Evolutionary conservation across 2,797 vertebrate species (phyloP).

Genomic region (Adelosebastes latens): DNA sequence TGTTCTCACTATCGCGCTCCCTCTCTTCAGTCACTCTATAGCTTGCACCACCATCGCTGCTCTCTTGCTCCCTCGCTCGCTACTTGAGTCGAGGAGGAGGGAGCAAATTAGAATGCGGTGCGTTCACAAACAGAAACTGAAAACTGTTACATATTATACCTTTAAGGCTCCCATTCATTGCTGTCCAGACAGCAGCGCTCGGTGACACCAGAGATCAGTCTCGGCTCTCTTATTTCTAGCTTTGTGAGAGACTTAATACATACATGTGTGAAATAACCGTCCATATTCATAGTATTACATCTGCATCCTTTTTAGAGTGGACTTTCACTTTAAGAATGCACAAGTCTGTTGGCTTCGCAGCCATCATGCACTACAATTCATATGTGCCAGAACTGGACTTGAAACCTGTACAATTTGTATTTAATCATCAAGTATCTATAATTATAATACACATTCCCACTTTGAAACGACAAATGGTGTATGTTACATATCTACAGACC

Average conservation of each 20-base stretch:
- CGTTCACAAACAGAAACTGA: too few species aligned
- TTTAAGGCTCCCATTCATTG: slow-evolving; percentile 24
- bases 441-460: slow-evolving; percentile 81
- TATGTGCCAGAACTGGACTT: slow-evolving; percentile 87
- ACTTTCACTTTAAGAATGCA: slow-evolving; percentile 71
- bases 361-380: slow-evolving; percentile 76
- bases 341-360: slow-evolving; percentile 64
- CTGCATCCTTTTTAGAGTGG: slow-evolving; percentile 64
- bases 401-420: slow-evolving; percentile 86
- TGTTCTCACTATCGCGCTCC: too few species aligned
- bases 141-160: too few species aligned
- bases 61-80: too few species aligned
- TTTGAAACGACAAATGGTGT: slow-evolving; percentile 79
- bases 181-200: slow-evolving; percentile 25
- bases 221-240: slow-evolving; percentile 44
- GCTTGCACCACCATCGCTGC: too few species aligned
- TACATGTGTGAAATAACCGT: slow-evolving; percentile 47
- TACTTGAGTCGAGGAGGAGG: too few species aligned
- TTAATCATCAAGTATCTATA: slow-evolving; percentile 86
- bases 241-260: slow-evolving; percentile 52
- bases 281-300: slow-evolving; percentile 64
- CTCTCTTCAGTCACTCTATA: too few species aligned
- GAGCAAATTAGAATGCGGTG: too few species aligned
- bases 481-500: slow-evolving; percentile 88
- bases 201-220: slow-evolving; percentile 40